phyloP scores from a whole-genome alignment of 2,113 vertebrate species.

The Hemicordylus capensis region DNA sequence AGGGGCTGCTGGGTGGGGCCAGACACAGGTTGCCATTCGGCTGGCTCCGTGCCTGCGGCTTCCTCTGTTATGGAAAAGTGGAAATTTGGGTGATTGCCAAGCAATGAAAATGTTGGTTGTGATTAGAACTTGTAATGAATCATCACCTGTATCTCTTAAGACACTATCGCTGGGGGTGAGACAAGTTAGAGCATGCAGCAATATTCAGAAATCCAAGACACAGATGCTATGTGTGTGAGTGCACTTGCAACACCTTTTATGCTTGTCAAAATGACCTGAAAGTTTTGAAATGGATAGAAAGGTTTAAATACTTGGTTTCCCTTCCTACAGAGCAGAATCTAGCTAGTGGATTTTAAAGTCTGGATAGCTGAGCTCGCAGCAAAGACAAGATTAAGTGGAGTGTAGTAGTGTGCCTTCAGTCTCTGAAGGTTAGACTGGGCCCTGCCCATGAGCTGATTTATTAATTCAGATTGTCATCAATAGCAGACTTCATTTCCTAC shows the following conservation, averaged over 20 bases:
- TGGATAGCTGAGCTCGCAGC: background rate
- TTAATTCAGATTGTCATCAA: background rate
- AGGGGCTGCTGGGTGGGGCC: too few species aligned
- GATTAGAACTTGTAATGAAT: background rate
- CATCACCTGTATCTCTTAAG: background rate
- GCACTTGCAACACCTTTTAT: background rate
- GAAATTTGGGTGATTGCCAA: conserved; percentile 4
- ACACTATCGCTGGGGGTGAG: background rate
- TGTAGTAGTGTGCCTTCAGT: background rate
- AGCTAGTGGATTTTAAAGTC: background rate
- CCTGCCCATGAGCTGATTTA: too few species aligned
- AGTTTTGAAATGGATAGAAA: background rate
- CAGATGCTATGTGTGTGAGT: too few species aligned
- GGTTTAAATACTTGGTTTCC: background rate
- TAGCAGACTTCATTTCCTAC: background rate
- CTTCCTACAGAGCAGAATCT: background rate
- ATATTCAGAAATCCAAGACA: background rate
- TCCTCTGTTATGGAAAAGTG: background rate
- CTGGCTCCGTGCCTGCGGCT: too few species aligned
- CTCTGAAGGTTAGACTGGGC: too few species aligned
- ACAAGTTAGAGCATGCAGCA: background rate
- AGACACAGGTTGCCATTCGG: too few species aligned
- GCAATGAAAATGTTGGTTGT: background rate
- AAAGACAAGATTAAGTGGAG: background rate
- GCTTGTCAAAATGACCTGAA: background rate